Evolutionary conservation across 2,113 vertebrate species (phyloP).

Genomic region (Esox niger): DNA sequence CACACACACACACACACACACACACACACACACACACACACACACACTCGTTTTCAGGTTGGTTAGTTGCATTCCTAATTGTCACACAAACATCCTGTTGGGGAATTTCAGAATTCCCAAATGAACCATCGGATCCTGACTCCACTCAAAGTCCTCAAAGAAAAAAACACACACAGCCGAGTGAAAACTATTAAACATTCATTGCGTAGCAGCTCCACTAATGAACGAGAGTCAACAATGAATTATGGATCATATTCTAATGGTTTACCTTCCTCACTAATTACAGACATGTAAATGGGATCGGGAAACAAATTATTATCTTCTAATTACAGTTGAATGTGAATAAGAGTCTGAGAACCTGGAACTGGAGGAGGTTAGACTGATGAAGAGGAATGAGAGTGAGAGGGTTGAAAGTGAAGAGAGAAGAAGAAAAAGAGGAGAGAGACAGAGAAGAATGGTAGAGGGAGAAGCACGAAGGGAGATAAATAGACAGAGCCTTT

Average conservation of each 20-base stretch:
- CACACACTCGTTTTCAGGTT: conserved; percentile 11
- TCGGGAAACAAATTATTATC: conserved; percentile 68
- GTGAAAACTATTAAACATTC: conserved; percentile 63
- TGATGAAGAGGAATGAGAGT: background rate
- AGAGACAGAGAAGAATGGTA: background rate
- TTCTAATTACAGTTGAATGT: conserved; percentile 51
- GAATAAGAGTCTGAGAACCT: background rate
- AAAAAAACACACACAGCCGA: conserved; percentile 29
- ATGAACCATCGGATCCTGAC: conserved; percentile 42
- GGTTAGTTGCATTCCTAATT: conserved; percentile 26
- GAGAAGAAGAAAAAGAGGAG: background rate
- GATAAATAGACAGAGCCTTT: too few species aligned
- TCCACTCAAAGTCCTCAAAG: conserved; percentile 26
- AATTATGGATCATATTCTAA: conserved; percentile 77
- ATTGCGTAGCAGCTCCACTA: conserved; percentile 60
- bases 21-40: conserved; percentile 32
- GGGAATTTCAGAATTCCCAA: conserved; percentile 40
- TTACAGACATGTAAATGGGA: conserved; percentile 68
- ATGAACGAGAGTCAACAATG: conserved; percentile 75
- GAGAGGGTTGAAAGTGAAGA: background rate
- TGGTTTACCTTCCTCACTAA: conserved; percentile 70
- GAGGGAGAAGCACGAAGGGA: background rate
- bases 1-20: conserved; percentile 9
- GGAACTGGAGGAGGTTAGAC: conserved; percentile 7
- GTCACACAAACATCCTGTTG: conserved; percentile 24